Evolutionary conservation across 2,113 vertebrate species (phyloP), one percentile per base, ranked within the genome.

Genomic region (Cyphotilapia sp.): DNA sequence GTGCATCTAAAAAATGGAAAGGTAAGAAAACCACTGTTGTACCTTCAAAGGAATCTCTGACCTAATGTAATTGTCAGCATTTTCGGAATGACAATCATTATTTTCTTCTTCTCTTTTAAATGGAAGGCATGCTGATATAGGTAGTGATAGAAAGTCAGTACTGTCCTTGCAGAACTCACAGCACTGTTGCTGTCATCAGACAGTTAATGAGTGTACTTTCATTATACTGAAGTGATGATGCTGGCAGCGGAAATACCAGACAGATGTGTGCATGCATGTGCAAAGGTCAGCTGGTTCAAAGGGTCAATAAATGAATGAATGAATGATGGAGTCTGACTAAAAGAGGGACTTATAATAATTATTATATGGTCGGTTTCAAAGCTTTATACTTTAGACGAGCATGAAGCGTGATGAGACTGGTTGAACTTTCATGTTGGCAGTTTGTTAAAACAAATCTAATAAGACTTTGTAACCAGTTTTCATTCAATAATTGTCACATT

Each of bases 1-100:
- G 45, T 99, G 82, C 98, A 98, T 71, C 95, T 98, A 88, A 95
- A 92, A 69, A 97, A 96, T 86, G 99, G 99, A 93, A 99, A 99
- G 97, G 98, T 99, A 96, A 96, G 94, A 71, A 11, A 49, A 27
- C 14, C 7, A 42, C 24, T n/a, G 5, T 54, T 38, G 3, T 19
- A 38, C 45, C 10, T 51, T 51, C 45, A 49, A 29, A 78, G 42
- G 27, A 31, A 29, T 78, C 45, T 78, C 42, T 5, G 14, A 29
- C 10, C 38, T 76, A 76, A 47, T 29, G 9, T 63, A 63, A 63
- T 49, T 19, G 45, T 31, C 27, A 49, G 40, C 14, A 29, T 47
- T 76, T 76, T 12, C 2, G 10, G 1, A 76, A 29, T 47, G 42
- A 8, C 42, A 76, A 7, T 29, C 22, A 40, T 29, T 47, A 27